These are phyloP conservation scores for Drosophila austrosaltans DNA, from an alignment of 2,888 invertebrate genomes.

Conservation along the genomic window DNA sequence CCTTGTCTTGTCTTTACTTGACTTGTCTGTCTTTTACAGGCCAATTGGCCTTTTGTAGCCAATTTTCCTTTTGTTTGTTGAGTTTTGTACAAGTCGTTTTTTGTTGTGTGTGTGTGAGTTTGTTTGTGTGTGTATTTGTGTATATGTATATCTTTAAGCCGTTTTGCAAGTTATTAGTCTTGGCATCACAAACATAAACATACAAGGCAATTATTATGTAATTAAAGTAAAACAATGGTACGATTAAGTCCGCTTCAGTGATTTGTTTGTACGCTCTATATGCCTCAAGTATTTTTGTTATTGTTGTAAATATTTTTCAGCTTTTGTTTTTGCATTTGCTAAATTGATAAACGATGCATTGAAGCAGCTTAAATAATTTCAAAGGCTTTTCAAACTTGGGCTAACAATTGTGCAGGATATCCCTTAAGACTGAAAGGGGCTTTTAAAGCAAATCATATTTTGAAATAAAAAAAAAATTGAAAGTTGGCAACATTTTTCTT, in stretches of 20 bases:
- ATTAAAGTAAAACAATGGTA: slow-evolving; percentile 73
- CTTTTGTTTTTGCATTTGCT: background rate
- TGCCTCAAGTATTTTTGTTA: slow-evolving; percentile 20
- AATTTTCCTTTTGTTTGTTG: slow-evolving; percentile 41
- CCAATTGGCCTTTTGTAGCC: slow-evolving; percentile 55
- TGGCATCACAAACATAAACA: slow-evolving; percentile 33
- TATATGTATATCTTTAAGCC: slow-evolving; percentile 54
- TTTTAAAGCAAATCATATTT: background rate
- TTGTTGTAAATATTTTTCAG: slow-evolving; percentile 7
- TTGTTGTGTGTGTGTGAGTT: slow-evolving; percentile 11
- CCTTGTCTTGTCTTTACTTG: slow-evolving; percentile 8
- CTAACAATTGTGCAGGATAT: background rate
- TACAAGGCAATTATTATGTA: slow-evolving; percentile 72
- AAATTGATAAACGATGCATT: slow-evolving; percentile 12
- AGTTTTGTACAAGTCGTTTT: slow-evolving; percentile 29
- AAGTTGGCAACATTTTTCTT: background rate
- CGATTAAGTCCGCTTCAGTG: slow-evolving; percentile 60
- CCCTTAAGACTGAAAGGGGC: background rate
- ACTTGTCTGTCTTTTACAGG: slow-evolving; percentile 46
- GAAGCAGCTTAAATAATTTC: slow-evolving; percentile 2
- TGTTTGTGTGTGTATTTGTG: background rate
- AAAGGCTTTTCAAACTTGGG: background rate
- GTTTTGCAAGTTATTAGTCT: slow-evolving; percentile 64
- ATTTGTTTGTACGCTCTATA: slow-evolving; percentile 33
- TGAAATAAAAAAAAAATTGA: background rate